Base-by-base conservation (phyloP, 2,113 vertebrate species). In the Rostratula benghalensis region DNA sequence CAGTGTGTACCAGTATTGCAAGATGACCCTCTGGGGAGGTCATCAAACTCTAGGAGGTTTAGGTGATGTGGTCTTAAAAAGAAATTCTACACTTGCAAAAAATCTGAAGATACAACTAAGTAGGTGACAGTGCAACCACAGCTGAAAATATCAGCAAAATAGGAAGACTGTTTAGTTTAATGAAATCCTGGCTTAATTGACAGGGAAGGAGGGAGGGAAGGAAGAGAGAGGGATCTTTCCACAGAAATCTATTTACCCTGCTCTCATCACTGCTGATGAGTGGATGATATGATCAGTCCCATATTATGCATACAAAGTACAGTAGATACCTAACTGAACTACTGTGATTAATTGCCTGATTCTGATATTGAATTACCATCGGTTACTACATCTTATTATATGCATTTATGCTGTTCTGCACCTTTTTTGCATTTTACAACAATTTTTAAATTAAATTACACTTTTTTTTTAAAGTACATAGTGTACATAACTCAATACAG, bases 361-460 rank as follows among this genome's bases (percentile, higher is more conserved):
- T 87, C 50, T 93, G 60, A 87, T 96, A 97, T 73, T 87, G 17
- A 75, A 77, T 96, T 95, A 77, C 31, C 33, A 87, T 67, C 4
- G 2, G 13, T 76, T 80, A 51, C 46, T 16, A 48, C 7, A 79
- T 80, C 80, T 82, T 77, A 77, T 89, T 91, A 57, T 12, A 14
- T 11, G 43, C 4, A 57, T 57, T 84, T 78, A 50, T 86, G 67
- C 53, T 74, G 21, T 30, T 93, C 14, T 83, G 53, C 37, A 81
- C 8, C 93, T 94, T 88, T 86, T 94, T 89, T 86, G 28, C 37
- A 60, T 63, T 96, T 86, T 90, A 74, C 35, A 92, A 90, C 23
- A 76, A 51, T 67, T 92, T 22, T 76, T 74, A 92, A 78, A 90
- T 90, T 89, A 90, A 93, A 65, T 90, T 79, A 73, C 6, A 56